Evolutionary conservation across 1,140 invertebrate genomes (phyloP), one percentile per base, ranked within the genome.

Genomic region (Halotydeus destructor): DNA sequence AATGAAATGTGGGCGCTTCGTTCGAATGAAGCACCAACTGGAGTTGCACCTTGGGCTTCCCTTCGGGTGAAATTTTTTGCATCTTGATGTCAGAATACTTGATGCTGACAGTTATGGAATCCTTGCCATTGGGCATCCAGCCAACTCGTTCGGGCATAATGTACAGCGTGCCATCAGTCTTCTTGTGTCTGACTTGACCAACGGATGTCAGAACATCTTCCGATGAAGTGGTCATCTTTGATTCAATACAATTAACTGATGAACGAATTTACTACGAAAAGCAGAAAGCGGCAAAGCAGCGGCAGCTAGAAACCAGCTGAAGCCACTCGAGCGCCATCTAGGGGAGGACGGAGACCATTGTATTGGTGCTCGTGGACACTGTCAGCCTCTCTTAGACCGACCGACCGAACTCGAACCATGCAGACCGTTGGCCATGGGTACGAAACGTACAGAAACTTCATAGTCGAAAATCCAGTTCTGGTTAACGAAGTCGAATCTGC

Each of bases 11-110:
- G 1, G 84, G 88, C 16, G 84, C 83, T 32, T 78, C 72, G 21
- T 82, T 80, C 68, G 88, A 83, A 55, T 94, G 79, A 46, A 98
- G 63, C 26, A 96, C 83, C 9, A 97, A 72, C 69, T 99, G 94
- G n/a, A 99, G 66, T 61, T 99, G 94, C 40, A 98, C 82, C 67
- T 98, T 97, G 19, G 85, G 75, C 65, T 98, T 98, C 8, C 84
- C 85, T 55, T 88, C 89, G 0, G 93, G 86, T 36, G 89, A 97
- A 52, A 99, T 96, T 65, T 96, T 94, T 69, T 98, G 93, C 44
- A 78, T 74, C 71, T 94, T 94, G 48, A 97, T 93, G 58, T 97
- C 88, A 34, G 78, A 75, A 67, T 91, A 97, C 57, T 79, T 73
- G 59, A 93, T 82, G 46, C 81, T 86, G 22, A 93, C 76, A 5